Base-by-base conservation (phyloP, 2,888 invertebrate genomes). In the Meta bourneti region DNA sequence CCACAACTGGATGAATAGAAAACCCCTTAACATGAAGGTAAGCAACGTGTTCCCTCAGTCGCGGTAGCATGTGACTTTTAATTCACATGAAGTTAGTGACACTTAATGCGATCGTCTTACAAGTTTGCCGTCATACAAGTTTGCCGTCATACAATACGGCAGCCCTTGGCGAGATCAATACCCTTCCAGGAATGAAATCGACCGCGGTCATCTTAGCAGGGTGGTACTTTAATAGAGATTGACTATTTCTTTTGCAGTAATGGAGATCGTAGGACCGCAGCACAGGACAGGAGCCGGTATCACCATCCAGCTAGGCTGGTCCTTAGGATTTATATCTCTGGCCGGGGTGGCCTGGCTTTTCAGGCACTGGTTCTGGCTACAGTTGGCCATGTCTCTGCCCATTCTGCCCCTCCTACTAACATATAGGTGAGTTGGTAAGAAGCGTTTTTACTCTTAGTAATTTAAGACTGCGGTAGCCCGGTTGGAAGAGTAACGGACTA, bases 301-400 rank as follows among this genome's bases (percentile, higher is more conserved):
- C 8, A 74, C 75, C 7, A 79, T 91, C n/a, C 91, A 91, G n/a
- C 69, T 88, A 0, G 91, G 91, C 4, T 91, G 87, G 87, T 20
- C 77, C n/a, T 16, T 78, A 0, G 91, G 91, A 0, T 74, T 91
- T 19, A 8, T 83, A n/a, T 48, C 81, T 4, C 19, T 91, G 49
- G 85, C 88, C 5, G 54, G 34, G 0, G 74, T 91, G 0, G 91
- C 81, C n/a, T 91, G 71, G 71, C 49, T 88, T 9, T 72, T 91
- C 77, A 51, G 91, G 16, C 54, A 91, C 54, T 91, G 91, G 91
- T 78, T 83, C 20, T 86, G 81, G 83, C 69, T 88, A 7, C 91
- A 91, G 34, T 34, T 91, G n/a, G 87, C 83, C 7, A 20, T 91
- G 49, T 70, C 88, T 1, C 52, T 91, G 13, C 91, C 91, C 11